Evolutionary conservation across 2,888 invertebrate genomes (phyloP).

Genomic region (Mesopsocus fuscifrons): DNA sequence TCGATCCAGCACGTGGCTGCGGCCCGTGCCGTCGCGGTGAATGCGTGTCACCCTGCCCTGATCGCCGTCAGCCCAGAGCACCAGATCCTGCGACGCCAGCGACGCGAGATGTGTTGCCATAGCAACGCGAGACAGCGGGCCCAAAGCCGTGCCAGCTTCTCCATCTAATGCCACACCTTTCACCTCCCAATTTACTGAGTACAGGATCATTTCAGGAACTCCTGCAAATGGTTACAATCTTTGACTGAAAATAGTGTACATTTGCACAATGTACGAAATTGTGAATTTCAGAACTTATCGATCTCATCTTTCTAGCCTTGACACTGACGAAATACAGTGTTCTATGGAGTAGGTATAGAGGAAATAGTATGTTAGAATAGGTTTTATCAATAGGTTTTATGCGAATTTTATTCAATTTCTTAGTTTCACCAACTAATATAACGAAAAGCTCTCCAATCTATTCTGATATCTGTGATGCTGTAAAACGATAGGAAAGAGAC

Average conservation of each 20-base stretch:
- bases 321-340: too few species aligned
- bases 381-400: too few species aligned
- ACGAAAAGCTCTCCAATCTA: too few species aligned
- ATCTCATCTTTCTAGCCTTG: too few species aligned
- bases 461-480: too few species aligned
- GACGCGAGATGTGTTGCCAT: constrained; percentile 60
- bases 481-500: too few species aligned
- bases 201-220: constrained; percentile 49
- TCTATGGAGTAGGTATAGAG: too few species aligned
- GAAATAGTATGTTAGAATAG: too few species aligned
- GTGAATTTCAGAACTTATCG: too few species aligned
- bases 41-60: constrained; percentile 55
- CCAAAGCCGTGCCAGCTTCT: constrained; percentile 29
- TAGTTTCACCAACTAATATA: too few species aligned
- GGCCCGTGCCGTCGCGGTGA: constrained; percentile 54
- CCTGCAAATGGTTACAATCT: too few species aligned
- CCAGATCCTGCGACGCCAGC: constrained; percentile 31
- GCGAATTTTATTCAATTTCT: too few species aligned
- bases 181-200: constrained; percentile 58
- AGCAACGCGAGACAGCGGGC: constrained; percentile 52
- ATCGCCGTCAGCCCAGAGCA: constrained; percentile 71
- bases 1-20: constrained; percentile 40
- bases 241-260: constrained; percentile 5
- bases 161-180: constrained; percentile 38
- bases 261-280: constrained; percentile 2